Evolutionary conservation across 2,113 vertebrate species (phyloP), one percentile per base, ranked within the genome.

Genomic region (Platysteira castanea): DNA sequence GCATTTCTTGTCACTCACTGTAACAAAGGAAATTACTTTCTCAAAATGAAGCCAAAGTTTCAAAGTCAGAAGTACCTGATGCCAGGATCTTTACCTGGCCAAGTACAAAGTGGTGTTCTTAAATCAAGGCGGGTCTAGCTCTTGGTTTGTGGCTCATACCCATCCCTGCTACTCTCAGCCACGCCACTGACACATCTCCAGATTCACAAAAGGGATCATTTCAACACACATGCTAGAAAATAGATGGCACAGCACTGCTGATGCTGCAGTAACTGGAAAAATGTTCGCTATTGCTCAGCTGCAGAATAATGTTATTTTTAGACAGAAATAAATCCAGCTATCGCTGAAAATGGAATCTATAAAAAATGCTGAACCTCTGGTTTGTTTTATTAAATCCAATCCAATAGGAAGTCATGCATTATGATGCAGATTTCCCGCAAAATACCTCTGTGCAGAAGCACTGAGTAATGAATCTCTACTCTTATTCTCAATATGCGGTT

Each of bases 401-500:
- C 73, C 68, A 90, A 88, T 64, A 64, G 77, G 75, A 96, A 94
- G 50, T 39, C 50, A 46, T 6, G 21, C 19, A 91, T 93, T 96
- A 64, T 92, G 64, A 95, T 95, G 95, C 82, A 95, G 75, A 91
- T 96, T 95, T 94, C 78, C 78, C 39, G 39, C 79, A 96, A 94
- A 96, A 79, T 75, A 95, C 57, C 69, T 71, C 69, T 67, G 57
- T 74, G 68, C 78, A 91, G 54, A 95, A 93, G 75, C 80, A 93
- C 60, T 16, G 59, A 79, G 82, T 70, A 96, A 97, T 95, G 91
- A 95, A 33, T 91, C 90, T 89, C 78, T 64, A 44, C 89, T 89
- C 73, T 57, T 42, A 46, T 33, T 80, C 59, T 75, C 5, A 0
- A 74, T 71, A 63, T 27, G 65, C 3, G 0, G 37, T 50, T 91